Evolutionary conservation across 2,888 invertebrate genomes (phyloP), one percentile per base, ranked within the genome.

Genomic region (Pseudococcus viburni): DNA sequence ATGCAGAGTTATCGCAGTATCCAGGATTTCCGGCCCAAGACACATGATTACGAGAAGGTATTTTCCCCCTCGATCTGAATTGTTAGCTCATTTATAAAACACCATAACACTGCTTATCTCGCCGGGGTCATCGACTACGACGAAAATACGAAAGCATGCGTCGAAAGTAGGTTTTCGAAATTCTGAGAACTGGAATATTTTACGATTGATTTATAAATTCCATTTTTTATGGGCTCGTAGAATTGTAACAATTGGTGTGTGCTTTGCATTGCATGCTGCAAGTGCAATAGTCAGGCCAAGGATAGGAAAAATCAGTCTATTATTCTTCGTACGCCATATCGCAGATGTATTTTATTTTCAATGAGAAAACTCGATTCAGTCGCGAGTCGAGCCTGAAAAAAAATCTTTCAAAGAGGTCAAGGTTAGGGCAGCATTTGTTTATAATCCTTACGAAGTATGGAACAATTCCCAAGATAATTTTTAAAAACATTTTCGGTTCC

Each of bases 61-160:
- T 46, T 46, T 80, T 83, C 6, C 80, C 80, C 80, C 15, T 83
- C 80, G 80, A 83, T 46, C 46, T 46, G 80, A 83, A 83, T 11
- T 9, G 80, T 46, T 83, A 83, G 46, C 46, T 42, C 4, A 19
- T 26, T 33, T 83, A 46, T 46, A 12, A n/a, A 46, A 46, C 42
- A 42, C 39, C 80, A 11, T 2, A 33, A 19, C 33, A 77, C 15
- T 33, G 80, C 22, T 83, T 83, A 83, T 83, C 80, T 83, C 22
- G 64, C 9, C 46, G 22, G 80, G 80, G 80, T 83, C 80, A 83
- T 46, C 80, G 80, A 22, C 46, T 26, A 46, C 42, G 80, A 33
- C 39, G 19, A 19, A 73, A 73, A 73, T 33, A 73, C 17, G 15
- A 12, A 22, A 19, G 19, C 19, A 33, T 11, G 64, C 12, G 12